Base-by-base conservation (phyloP, 92 coral and sea anemone species). In the Phenganax marumi region DNA sequence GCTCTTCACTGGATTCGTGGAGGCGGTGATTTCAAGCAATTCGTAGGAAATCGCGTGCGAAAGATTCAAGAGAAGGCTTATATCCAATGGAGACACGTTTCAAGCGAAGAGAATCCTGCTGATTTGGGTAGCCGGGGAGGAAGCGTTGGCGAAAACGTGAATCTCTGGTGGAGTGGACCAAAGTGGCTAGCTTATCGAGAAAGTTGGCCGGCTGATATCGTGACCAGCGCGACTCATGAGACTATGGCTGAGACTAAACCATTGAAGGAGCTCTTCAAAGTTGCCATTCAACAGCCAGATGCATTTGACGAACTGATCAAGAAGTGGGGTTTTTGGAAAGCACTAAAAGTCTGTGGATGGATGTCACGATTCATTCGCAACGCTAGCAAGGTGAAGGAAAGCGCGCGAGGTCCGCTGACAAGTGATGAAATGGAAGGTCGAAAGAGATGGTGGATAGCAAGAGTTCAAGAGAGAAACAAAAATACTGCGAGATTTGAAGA, bases 51-150 rank as follows among this genome's bases (percentile, higher is more conserved):
- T n/a, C n/a, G n/a, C n/a, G n/a, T n/a, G n/a, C n/a, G n/a, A n/a
- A n/a, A 79, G 52, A 80, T 88, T 25, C 77, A 82, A 61, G 91
- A 84, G 78, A 86, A 84, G 62, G 50, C 33, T 76, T 86, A 88
- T 72, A 77, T 88, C 61, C 55, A 57, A 33, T 88, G 91, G 86
- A 54, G 86, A 51, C n/a, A n/a, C n/a, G n/a, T n/a, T n/a, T n/a
- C n/a, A n/a, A n/a, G n/a, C n/a, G n/a, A n/a, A n/a, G n/a, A n/a
- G n/a, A n/a, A n/a, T n/a, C n/a, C n/a, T n/a, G n/a, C n/a, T n/a
- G n/a, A n/a, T n/a, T n/a, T n/a, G 77, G 90, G 85, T 50, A 87
- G 90, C 86, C 76, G 81, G 22, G 86, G 88, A 55, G 92, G 88
- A 63, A 69, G 16, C 49, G 84, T 90, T 21, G 54, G 61, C 81